These are phyloP conservation scores for Epizoanthus illoricatus DNA, from an alignment of 92 coral and sea anemone species.

Conservation along the genomic window DNA sequence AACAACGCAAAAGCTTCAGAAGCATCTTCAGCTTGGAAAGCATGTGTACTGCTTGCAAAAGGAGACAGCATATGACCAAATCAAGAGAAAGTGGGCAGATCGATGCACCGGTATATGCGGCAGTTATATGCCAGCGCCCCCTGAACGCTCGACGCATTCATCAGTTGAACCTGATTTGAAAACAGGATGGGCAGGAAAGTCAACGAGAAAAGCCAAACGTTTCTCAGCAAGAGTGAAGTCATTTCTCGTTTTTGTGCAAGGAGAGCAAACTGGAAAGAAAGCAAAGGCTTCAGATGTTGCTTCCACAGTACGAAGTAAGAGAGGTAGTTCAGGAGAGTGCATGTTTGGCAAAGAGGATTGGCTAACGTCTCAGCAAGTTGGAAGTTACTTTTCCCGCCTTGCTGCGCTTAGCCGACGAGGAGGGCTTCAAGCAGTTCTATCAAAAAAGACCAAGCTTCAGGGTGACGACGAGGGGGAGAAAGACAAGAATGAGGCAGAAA, in stretches of 20 bases:
- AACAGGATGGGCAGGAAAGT: not conserved
- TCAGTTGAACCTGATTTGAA: not conserved
- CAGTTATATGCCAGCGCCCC: not conserved
- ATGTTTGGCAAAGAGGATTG: no score
- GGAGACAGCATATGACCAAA: slow-evolving; percentile 54
- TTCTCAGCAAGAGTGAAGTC: not conserved
- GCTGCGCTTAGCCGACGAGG: no score
- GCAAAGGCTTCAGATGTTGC: no score
- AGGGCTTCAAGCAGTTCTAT: no score
- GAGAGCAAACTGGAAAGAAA: not conserved
- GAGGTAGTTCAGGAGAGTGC: no score
- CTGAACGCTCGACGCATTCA: not conserved
- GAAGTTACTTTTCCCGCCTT: no score
- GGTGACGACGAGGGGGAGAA: no score
- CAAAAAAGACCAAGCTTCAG: no score
- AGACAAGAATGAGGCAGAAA: no score
- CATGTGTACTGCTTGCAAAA: slow-evolving; percentile 15
- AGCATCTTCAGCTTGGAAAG: slow-evolving; percentile 52
- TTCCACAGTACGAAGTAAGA: no score
- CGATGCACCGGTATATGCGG: not conserved
- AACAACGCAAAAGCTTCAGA: slow-evolving; percentile 24
- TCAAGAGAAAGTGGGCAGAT: not conserved
- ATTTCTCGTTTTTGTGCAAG: not conserved
- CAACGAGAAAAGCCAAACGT: not conserved
- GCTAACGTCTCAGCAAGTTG: no score